Percentiles rank a stretch among this genome's conserved stretches.
These are phyloP conservation scores for Alethe castanea DNA, from an alignment of 2,113 vertebrate species.

Conservation along the genomic window DNA sequence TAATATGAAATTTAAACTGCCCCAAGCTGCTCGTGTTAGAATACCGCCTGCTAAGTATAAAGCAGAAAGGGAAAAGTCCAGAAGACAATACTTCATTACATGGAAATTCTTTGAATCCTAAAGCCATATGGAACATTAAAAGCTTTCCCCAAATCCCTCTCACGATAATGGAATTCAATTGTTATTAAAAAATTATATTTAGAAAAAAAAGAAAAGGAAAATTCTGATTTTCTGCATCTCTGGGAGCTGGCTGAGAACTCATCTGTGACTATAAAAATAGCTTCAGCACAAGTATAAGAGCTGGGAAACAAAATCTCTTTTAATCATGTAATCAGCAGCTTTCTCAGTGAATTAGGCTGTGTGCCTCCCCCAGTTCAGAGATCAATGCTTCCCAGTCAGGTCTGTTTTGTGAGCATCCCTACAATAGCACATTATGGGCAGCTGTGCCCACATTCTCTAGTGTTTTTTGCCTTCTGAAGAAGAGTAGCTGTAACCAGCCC, in stretches of 20 bases:
- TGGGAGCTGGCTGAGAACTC: not conserved
- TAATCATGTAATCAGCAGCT: not conserved
- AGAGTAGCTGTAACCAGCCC: not conserved
- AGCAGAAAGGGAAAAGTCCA: conserved; percentile 51
- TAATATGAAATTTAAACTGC: conserved; percentile 55
- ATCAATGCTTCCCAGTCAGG: not conserved
- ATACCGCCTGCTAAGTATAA: conserved; percentile 59
- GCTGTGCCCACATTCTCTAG: not conserved
- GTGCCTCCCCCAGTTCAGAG: not conserved
- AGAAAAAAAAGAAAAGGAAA: not conserved
- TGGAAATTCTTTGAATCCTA: conserved; percentile 53
- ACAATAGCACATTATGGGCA: not conserved
- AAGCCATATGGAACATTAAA: conserved; percentile 47
- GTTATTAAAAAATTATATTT: not conserved
- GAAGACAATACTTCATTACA: conserved; percentile 54
- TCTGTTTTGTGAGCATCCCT: not conserved
- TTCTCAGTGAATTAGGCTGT: not conserved
- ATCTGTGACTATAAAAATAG: not conserved
- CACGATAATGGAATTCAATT: conserved; percentile 17
- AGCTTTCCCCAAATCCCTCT: conserved; percentile 18
- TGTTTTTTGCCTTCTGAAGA: not conserved
- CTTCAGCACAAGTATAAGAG: not conserved
- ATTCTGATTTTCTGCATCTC: not conserved
- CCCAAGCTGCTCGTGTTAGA: conserved; percentile 38
- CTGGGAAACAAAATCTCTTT: not conserved